Evolutionary conservation across 2,888 invertebrate genomes (phyloP).

Genomic region (Metalampra italica): DNA sequence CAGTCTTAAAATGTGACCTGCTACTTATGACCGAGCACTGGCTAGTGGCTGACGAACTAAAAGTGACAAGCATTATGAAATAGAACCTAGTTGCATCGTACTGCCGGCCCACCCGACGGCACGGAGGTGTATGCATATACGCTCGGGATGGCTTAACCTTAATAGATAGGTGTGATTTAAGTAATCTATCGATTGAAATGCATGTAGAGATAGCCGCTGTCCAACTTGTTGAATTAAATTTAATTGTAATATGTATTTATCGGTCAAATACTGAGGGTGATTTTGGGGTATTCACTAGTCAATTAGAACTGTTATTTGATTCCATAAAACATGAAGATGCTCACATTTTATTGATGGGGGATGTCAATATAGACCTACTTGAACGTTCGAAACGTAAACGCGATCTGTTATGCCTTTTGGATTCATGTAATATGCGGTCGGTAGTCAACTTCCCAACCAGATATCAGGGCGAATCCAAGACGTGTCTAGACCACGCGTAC

Average conservation of each 20-base stretch:
- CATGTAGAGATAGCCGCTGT: slow-evolving; percentile 3
- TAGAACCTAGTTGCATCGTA: neutral
- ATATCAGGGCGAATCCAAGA: neutral
- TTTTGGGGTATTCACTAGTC: neutral
- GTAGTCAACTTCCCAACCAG: neutral
- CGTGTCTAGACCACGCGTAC: neutral
- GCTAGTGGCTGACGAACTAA: neutral
- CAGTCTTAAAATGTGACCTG: neutral
- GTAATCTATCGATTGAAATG: slow-evolving; percentile 1
- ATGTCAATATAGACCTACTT: neutral
- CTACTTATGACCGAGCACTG: neutral
- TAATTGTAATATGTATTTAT: slow-evolving; percentile 2
- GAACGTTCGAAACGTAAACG: neutral
- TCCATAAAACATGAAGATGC: slow-evolving; percentile 2
- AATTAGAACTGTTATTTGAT: neutral
- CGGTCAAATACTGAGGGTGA: neutral
- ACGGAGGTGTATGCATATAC: neutral
- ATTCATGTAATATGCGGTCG: neutral
- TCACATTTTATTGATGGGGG: slow-evolving; percentile 1
- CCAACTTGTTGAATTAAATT: slow-evolving; percentile 1
- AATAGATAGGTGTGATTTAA: neutral
- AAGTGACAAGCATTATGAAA: neutral
- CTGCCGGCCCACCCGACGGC: neutral
- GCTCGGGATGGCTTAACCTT: neutral
- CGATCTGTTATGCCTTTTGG: neutral